phyloP scores from a whole-genome alignment of 2,888 invertebrate species.

The Drosophila acutilabella region DNA sequence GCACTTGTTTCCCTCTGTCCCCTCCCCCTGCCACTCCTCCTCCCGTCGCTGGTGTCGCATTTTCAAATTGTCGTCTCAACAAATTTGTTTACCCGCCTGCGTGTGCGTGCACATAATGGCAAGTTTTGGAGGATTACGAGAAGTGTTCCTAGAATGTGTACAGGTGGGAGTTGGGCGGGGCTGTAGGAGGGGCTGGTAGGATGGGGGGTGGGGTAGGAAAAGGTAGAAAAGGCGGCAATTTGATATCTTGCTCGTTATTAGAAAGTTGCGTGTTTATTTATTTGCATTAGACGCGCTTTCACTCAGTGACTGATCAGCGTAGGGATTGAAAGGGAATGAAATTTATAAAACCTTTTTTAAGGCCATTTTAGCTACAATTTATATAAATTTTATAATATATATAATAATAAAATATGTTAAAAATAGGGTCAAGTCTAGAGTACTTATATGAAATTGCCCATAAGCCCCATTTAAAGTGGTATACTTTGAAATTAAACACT shows the following conservation, averaged over 20 bases:
- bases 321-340: no score
- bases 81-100: conserved; percentile 72
- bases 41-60: conserved; percentile 28
- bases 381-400: no score
- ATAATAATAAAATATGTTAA: no score
- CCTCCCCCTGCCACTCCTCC: neutral
- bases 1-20: neutral
- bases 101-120: conserved; percentile 51
- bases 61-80: conserved; percentile 61
- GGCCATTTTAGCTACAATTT: no score
- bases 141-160: neutral
- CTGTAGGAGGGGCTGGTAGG: no score
- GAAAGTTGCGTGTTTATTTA: conserved; percentile 35
- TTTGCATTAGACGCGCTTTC: no score
- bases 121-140: conserved; percentile 48
- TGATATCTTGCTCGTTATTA: conserved; percentile 60
- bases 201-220: neutral
- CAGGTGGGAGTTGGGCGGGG: neutral
- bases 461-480: no score
- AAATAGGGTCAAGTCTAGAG: no score
- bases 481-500: no score
- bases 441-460: no score
- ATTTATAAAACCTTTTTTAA: no score
- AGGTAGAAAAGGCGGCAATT: conserved; percentile 19
- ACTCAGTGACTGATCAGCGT: no score